Evolutionary conservation across 1,140 invertebrate genomes (phyloP).

Genomic region (Pseudachorutes palmiensis): DNA sequence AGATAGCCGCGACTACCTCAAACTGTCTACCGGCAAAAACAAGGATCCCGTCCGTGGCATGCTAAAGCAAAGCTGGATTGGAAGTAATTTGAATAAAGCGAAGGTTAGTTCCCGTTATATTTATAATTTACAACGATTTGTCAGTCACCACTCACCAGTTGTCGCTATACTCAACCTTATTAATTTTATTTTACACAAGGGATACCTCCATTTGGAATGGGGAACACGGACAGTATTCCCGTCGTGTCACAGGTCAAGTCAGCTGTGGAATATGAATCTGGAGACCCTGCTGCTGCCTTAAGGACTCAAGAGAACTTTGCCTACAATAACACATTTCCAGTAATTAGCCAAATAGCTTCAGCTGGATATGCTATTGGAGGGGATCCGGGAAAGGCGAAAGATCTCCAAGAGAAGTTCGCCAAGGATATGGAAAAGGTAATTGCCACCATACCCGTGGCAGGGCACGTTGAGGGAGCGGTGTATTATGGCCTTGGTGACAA

Average conservation of each 20-base stretch:
- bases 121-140: too few relatives aligned
- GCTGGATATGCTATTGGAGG: constrained; percentile 20
- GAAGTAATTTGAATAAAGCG: too few relatives aligned
- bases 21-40: too few relatives aligned
- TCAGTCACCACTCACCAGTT: too few relatives aligned
- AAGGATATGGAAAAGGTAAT: constrained; percentile 10
- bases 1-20: too few relatives aligned
- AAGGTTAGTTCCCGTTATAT: too few relatives aligned
- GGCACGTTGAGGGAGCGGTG: constrained; percentile 12
- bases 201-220: too few relatives aligned
- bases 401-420: constrained; percentile 14
- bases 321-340: constrained; percentile 24
- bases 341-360: constrained; percentile 19
- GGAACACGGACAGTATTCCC: constrained; percentile 23
- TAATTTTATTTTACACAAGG: too few relatives aligned
- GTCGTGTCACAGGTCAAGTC: constrained; percentile 21
- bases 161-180: too few relatives aligned
- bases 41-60: too few relatives aligned
- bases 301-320: constrained; percentile 24
- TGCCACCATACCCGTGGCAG: constrained; percentile 6
- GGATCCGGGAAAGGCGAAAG: neutral
- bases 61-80: too few relatives aligned
- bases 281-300: constrained; percentile 4
- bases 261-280: neutral
- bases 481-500: constrained; percentile 15